These are phyloP conservation scores for Acleris holmiana DNA, from an alignment of 2,888 invertebrate species.

Conservation along the genomic window DNA sequence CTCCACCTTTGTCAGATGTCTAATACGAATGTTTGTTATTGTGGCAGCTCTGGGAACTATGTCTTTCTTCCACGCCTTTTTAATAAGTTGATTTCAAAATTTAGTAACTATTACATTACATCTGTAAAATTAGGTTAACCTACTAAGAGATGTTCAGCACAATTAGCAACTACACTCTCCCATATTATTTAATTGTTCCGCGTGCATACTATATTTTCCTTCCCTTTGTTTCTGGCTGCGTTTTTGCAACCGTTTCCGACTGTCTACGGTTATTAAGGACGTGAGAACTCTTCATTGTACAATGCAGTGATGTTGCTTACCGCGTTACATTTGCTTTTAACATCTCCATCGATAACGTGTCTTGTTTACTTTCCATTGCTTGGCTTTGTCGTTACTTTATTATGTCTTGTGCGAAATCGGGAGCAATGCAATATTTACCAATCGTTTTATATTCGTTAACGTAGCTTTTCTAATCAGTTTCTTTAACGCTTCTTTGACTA, in stretches of 20 bases:
- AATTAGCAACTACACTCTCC: conserved; percentile 50
- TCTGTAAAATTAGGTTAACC: conserved; percentile 14
- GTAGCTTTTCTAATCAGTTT: conserved; percentile 16
- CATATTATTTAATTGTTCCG: conserved; percentile 59
- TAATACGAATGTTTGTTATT: no score
- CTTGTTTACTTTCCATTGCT: conserved; percentile 57
- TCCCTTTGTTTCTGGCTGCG: conserved; percentile 75
- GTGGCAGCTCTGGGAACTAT: background rate
- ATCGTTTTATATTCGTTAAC: background rate
- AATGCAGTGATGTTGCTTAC: conserved; percentile 57
- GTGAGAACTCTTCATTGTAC: conserved; percentile 67
- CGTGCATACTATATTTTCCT: conserved; percentile 67
- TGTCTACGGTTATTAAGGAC: conserved; percentile 75
- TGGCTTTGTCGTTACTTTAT: conserved; percentile 43
- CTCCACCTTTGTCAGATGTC: no score
- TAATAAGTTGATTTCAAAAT: conserved; percentile 1
- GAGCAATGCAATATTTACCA: conserved; percentile 42
- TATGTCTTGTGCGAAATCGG: conserved; percentile 38
- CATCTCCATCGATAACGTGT: conserved; percentile 52
- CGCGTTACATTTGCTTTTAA: conserved; percentile 63
- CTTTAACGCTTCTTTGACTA: conserved; percentile 27
- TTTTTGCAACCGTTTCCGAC: conserved; percentile 81
- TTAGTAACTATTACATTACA: background rate
- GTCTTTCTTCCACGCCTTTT: background rate
- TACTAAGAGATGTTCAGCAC: conserved; percentile 15